Evolutionary conservation across 2,797 vertebrate species (phyloP), one percentile per base, ranked within the genome.

Genomic region (Sparidentex hasta): DNA sequence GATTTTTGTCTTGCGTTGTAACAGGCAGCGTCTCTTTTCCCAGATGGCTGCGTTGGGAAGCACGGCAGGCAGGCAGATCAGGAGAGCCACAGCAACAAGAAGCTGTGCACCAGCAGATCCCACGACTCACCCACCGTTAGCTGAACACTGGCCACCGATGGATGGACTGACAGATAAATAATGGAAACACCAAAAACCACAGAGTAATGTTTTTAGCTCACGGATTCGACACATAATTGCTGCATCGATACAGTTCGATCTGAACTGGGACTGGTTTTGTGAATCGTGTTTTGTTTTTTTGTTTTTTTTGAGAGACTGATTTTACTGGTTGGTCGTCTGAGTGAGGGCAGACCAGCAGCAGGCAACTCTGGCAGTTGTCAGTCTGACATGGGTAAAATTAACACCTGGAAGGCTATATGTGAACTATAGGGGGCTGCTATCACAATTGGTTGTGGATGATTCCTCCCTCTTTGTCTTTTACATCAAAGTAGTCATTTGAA

Each of bases 11-110:
- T 64, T 3, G 11, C n/a, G 0, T 4, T 6, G 48, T 65, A 33
- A 84, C 52, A 2, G 38, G 4, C 1, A 0, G 16, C 17, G 0
- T 65, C 4, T 73, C 68, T 57, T 41, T 7, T 7, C 70, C 86
- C n/a, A 96, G 96, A 96, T 0, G 96, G 95, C 4, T 86, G 21
- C 4, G 7, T 87, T 0, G 75, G 92, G 76, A 95, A 96, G 80
- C 94, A 88, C 71, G 51, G 71, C 79, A 72, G 87, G 62, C 62
- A 74, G 38, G 59, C 80, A 0, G 89, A 90, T 33, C 65, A 55
- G 9, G 81, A 90, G 43, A 56, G 25, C 47, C 81, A 38, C 56
- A 44, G 71, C 76, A 91, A 23, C 71, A 96, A 95, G 90, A 94
- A 90, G 85, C 80, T 76, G 48, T 69, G 92, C 74, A 72, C 85